Percentiles rank a stretch among this genome's conserved stretches.
Evolutionary conservation across 1,140 invertebrate genomes (phyloP).

Genomic region (Pseudomyrmex flavicornis): DNA sequence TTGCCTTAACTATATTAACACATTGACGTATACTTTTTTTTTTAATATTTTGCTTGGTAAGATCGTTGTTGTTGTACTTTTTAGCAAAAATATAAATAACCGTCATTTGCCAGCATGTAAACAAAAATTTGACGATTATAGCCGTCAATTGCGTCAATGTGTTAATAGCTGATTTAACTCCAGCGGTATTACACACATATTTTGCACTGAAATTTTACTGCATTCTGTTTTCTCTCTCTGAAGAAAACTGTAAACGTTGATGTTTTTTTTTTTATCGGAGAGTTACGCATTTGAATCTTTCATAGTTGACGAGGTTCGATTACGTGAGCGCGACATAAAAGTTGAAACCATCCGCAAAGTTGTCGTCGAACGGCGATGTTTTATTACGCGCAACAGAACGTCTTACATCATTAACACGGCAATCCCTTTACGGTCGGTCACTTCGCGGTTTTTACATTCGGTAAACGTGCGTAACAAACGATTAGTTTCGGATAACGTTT

Average conservation of each 20-base stretch:
- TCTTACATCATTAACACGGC: constrained; percentile 52
- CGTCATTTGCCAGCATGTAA: too few species aligned
- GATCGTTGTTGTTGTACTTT: too few species aligned
- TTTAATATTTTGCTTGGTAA: too few species aligned
- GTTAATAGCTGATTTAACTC: too few species aligned
- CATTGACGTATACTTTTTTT: too few species aligned
- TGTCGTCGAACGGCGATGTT: constrained; percentile 19
- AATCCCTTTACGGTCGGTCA: constrained; percentile 44
- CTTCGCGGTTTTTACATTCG: constrained; percentile 43
- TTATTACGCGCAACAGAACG: constrained; percentile 43
- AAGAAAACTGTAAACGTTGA: not conserved
- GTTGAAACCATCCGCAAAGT: constrained; percentile 17
- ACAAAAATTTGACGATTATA: too few species aligned
- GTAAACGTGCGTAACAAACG: not conserved
- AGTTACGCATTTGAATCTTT: constrained; percentile 2
- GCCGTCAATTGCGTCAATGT: too few species aligned
- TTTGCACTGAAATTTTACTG: too few species aligned
- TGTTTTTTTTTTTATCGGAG: not conserved
- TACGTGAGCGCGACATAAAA: constrained; percentile 11
- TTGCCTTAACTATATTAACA: too few species aligned
- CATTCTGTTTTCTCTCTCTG: not conserved
- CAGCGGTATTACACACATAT: too few species aligned
- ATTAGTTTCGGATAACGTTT: constrained; percentile 29
- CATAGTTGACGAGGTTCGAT: constrained; percentile 20
- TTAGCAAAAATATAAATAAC: too few species aligned